A percentile compares a stretch with the other conserved stretches of the same genome.
phyloP scores from a whole-genome alignment of 2,888 invertebrate species.

The Achlya flavicornis region DNA sequence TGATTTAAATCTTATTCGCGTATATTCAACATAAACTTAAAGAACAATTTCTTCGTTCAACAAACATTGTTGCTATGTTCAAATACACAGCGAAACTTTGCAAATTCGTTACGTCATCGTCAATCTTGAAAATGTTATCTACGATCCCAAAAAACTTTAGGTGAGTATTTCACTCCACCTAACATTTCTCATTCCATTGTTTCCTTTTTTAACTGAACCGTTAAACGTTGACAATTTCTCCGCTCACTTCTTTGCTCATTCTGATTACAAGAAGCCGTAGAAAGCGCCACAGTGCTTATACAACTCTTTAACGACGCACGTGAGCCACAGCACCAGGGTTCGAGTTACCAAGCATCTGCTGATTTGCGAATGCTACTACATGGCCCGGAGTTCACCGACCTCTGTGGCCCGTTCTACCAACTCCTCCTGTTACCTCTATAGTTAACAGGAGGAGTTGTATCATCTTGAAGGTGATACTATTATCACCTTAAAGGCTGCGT shows the following conservation, averaged over 20 bases:
- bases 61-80: not conserved
- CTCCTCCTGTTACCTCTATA: too few relatives aligned
- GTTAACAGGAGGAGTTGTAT: too few relatives aligned
- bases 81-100: not conserved
- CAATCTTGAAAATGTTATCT: not conserved
- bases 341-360: constrained; percentile 56
- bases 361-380: constrained; percentile 59
- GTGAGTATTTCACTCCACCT: constrained; percentile 35
- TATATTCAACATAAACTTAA: not conserved
- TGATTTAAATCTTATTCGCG: not conserved
- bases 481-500: not conserved
- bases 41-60: not conserved
- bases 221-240: constrained; percentile 74
- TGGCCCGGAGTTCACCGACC: constrained; percentile 64
- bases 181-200: constrained; percentile 53
- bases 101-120: not conserved
- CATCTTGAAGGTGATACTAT: too few relatives aligned
- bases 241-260: constrained; percentile 75
- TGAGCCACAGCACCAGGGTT: constrained; percentile 52
- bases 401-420: constrained; percentile 53
- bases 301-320: constrained; percentile 65
- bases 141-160: constrained; percentile 14
- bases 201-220: constrained; percentile 62
- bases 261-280: constrained; percentile 70
- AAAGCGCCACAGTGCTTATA: constrained; percentile 75